Percentiles rank a stretch among this genome's conserved stretches.
Evolutionary conservation across 2,888 invertebrate species (phyloP).

Genomic region (Tortrix viridana): DNA sequence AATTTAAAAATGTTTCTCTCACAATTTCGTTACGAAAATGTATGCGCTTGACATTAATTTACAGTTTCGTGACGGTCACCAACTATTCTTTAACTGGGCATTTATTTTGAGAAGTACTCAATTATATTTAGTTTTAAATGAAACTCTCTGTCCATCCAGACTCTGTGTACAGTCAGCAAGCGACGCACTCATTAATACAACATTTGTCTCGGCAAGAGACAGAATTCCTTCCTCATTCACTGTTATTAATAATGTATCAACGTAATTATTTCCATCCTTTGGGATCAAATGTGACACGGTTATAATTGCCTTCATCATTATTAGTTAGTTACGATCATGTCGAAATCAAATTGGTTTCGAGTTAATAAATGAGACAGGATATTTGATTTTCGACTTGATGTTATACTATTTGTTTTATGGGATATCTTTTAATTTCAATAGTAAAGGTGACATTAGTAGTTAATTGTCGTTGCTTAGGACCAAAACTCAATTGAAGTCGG

Average conservation of each 20-base stretch:
- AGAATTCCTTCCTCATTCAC: slow-evolving; percentile 70
- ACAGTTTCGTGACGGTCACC: too few relatives aligned
- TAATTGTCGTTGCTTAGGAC: too few relatives aligned
- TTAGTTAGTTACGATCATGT: slow-evolving; percentile 35
- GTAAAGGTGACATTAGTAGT: too few relatives aligned
- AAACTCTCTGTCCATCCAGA: slow-evolving; percentile 44
- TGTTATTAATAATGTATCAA: slow-evolving; percentile 77
- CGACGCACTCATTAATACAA: slow-evolving; percentile 76
- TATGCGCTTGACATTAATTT: too few relatives aligned
- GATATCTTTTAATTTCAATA: too few relatives aligned
- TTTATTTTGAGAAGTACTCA: too few relatives aligned
- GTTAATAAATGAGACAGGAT: slow-evolving; percentile 14
- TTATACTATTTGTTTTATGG: too few relatives aligned
- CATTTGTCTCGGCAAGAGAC: slow-evolving; percentile 77
- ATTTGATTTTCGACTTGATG: not conserved
- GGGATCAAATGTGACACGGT: slow-evolving; percentile 60
- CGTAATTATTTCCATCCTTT: slow-evolving; percentile 65
- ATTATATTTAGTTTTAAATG: not conserved
- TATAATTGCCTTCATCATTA: slow-evolving; percentile 58
- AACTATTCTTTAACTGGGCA: too few relatives aligned
- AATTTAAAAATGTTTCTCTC: too few relatives aligned
- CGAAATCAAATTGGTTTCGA: slow-evolving; percentile 27
- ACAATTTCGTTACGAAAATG: too few relatives aligned
- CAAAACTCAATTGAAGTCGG: too few relatives aligned
- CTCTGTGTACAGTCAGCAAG: slow-evolving; percentile 50